These are phyloP conservation scores for Corvus hawaiiensis DNA, from an alignment of 2,113 vertebrate genomes.

Conservation along the genomic window DNA sequence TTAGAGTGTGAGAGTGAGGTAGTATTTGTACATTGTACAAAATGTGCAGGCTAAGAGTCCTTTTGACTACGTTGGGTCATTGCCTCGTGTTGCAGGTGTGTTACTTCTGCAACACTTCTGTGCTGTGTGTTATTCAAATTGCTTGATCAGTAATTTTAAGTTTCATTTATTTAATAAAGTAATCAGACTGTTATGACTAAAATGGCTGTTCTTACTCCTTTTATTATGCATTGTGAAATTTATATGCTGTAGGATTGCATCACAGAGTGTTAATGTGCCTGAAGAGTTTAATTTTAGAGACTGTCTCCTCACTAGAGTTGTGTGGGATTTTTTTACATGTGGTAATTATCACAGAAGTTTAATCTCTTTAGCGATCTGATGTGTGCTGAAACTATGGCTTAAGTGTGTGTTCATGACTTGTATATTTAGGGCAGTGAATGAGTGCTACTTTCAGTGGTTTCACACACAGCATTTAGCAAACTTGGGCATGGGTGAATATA, in stretches of 20 bases:
- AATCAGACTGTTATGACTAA: not conserved
- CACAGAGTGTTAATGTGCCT: not conserved
- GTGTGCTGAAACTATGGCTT: not conserved
- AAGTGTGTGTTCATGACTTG: not conserved
- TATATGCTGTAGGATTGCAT: not conserved
- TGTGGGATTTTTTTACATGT: not conserved
- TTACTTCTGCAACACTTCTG: not conserved
- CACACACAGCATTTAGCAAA: not conserved
- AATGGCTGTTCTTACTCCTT: not conserved
- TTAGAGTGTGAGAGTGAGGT: not conserved
- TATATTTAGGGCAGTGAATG: not conserved
- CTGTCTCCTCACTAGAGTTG: not conserved
- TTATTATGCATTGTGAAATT: not conserved
- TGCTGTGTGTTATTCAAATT: not conserved
- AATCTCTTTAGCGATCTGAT: not conserved
- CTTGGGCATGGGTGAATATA: not conserved
- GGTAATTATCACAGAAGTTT: not conserved
- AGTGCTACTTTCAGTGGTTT: not conserved
- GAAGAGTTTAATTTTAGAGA: not conserved
- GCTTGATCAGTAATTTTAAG: not conserved
- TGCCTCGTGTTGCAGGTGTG: not conserved
- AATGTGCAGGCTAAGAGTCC: not conserved
- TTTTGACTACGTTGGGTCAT: fast-evolving
- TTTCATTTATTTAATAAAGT: not conserved
- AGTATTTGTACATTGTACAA: not conserved